Evolutionary conservation across 2,113 vertebrate genomes (phyloP).

Genomic region (Poicephalus meyeri): DNA sequence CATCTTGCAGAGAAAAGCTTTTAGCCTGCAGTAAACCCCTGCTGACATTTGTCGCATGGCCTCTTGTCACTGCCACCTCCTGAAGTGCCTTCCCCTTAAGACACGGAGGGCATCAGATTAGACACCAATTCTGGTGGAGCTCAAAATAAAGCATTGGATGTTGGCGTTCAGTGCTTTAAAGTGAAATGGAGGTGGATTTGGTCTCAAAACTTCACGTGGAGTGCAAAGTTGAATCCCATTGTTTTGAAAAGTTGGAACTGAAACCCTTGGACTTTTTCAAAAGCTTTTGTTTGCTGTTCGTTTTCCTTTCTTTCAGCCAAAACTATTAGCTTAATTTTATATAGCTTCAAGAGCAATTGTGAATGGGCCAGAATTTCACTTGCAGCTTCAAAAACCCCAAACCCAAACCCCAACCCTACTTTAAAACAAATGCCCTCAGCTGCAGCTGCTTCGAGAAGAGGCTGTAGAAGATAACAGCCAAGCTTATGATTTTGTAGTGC

Average conservation of each 20-base stretch:
- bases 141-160: not conserved
- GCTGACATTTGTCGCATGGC: not conserved
- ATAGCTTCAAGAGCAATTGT: not conserved
- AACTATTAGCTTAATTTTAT: not conserved
- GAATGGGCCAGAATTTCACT: not conserved
- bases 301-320: constrained; percentile 5
- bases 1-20: not conserved
- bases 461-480: not conserved
- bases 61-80: not conserved
- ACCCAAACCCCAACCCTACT: not conserved
- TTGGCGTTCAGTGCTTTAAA: not conserved
- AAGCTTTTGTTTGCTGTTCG: constrained; percentile 18
- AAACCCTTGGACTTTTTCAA: not conserved
- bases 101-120: not conserved
- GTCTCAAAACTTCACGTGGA: not conserved
- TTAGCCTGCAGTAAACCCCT: not conserved
- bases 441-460: not conserved
- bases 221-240: not conserved
- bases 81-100: not conserved
- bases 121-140: not conserved
- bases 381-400: not conserved
- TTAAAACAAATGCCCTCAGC: not conserved
- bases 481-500: not conserved
- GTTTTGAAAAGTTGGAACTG: not conserved
- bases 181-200: not conserved